Evolutionary conservation across 2,113 vertebrate species (phyloP).

Genomic region (Rynchops niger): DNA sequence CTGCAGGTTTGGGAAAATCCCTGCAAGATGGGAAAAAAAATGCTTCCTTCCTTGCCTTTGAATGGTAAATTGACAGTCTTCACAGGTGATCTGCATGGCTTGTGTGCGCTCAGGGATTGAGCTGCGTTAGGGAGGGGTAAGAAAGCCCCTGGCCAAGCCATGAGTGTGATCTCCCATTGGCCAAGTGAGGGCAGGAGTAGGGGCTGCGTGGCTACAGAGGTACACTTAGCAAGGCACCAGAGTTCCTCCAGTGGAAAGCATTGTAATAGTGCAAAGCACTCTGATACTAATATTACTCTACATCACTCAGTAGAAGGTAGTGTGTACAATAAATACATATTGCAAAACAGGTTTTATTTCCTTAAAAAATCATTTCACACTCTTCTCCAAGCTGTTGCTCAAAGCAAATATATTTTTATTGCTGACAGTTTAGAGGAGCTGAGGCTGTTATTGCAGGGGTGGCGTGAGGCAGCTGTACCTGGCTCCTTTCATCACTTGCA

Average conservation of each 20-base stretch:
- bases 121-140: not conserved
- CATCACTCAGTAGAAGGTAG: not conserved
- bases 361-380: not conserved
- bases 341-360: slow-evolving; percentile 11
- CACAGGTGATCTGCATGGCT: not conserved
- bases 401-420: slow-evolving; percentile 37
- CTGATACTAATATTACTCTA: not conserved
- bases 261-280: not conserved
- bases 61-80: not conserved
- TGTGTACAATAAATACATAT: not conserved
- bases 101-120: not conserved
- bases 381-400: slow-evolving; percentile 28
- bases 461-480: slow-evolving; percentile 14
- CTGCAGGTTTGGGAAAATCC: not conserved
- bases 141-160: not conserved
- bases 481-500: slow-evolving; percentile 14
- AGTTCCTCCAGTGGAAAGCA: not conserved
- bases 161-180: fast-evolving
- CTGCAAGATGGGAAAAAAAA: not conserved
- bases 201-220: not conserved
- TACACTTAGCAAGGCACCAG: not conserved
- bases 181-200: not conserved
- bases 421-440: slow-evolving; percentile 12
- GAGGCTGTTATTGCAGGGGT: not conserved
- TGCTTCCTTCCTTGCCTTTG: not conserved